Evolutionary conservation across 2,113 vertebrate genomes (phyloP).

Genomic region (Probosciger aterrimus): DNA sequence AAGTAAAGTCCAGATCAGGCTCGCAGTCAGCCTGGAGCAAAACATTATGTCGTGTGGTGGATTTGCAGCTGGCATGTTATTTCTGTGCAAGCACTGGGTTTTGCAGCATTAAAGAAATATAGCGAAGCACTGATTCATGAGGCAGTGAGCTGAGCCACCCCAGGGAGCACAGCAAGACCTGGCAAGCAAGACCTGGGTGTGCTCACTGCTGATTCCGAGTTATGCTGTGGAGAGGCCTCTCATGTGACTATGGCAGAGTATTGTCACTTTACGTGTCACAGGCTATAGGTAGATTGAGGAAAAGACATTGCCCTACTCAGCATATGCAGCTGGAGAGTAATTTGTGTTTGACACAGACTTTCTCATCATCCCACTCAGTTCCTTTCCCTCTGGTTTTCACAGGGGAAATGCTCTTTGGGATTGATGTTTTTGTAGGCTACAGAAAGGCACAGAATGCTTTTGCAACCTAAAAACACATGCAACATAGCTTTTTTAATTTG

Average conservation of each 20-base stretch:
- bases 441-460: neutral
- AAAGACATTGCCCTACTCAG: neutral
- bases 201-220: neutral
- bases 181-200: neutral
- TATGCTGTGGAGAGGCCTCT: neutral
- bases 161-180: neutral
- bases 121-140: neutral
- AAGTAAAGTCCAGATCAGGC: neutral
- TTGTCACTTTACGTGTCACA: neutral
- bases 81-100: neutral
- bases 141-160: neutral
- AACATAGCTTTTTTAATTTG: neutral
- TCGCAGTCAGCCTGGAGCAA: neutral
- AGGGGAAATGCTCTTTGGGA: neutral
- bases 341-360: neutral
- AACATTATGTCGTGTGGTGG: accelerated
- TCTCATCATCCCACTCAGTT: neutral
- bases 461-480: neutral
- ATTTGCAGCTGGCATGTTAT: neutral
- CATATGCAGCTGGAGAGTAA: neutral
- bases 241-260: neutral
- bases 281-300: neutral
- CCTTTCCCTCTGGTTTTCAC: neutral
- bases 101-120: neutral
- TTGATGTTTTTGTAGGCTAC: neutral